Conservation (phyloP, 2,888 invertebrate genomes). For the Temnothorax unifasciatus region DNA sequence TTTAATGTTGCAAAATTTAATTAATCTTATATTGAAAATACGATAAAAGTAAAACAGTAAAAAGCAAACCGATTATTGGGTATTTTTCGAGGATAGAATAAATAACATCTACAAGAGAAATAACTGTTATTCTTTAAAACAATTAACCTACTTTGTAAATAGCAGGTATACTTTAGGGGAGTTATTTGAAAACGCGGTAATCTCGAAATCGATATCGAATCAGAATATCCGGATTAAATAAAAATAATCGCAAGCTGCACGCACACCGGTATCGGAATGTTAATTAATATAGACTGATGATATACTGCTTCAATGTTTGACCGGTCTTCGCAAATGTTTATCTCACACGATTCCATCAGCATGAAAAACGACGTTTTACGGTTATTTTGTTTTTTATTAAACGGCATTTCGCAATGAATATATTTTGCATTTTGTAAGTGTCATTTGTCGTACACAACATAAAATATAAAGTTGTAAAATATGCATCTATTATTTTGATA, state of each 20-base stretch:
- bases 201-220: constrained; percentile 14
- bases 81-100: neutral
- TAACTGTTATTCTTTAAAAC: constrained; percentile 10
- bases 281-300: constrained; percentile 36
- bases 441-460: neutral
- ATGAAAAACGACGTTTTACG: constrained; percentile 12
- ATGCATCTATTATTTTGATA: neutral
- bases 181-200: constrained; percentile 1
- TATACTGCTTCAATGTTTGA: constrained; percentile 10
- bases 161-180: neutral
- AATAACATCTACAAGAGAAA: neutral
- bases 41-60: neutral
- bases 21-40: neutral
- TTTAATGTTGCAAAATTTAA: neutral
- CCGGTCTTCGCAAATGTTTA: constrained; percentile 24
- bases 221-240: constrained; percentile 17
- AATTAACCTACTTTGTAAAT: neutral
- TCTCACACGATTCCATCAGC: constrained; percentile 21
- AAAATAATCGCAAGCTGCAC: constrained; percentile 17
- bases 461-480: neutral
- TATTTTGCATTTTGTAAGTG: neutral
- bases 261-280: constrained; percentile 21
- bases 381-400: constrained; percentile 22
- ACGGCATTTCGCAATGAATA: neutral
- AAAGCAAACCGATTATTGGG: neutral